Evolutionary conservation across 2,888 invertebrate species (phyloP).

Genomic region (Ectemnius cavifrons): DNA sequence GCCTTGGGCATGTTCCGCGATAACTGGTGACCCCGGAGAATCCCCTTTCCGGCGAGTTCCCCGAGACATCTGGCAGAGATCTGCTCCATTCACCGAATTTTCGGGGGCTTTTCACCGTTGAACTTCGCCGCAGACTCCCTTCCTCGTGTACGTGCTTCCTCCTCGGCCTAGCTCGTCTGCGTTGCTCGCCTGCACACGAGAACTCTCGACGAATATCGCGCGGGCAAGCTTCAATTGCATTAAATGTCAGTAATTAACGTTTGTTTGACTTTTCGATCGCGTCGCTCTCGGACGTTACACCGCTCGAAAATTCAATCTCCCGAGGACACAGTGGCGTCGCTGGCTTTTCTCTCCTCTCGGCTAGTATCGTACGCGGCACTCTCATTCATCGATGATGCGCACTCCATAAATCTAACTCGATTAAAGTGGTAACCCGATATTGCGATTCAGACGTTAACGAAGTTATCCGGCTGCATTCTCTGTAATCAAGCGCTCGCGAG

Average conservation of each 20-base stretch:
- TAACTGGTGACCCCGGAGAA: slow-evolving; percentile 30
- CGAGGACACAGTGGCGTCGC: not conserved
- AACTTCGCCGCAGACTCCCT: not conserved
- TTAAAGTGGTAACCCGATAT: slow-evolving; percentile 54
- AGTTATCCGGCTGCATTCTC: slow-evolving; percentile 52
- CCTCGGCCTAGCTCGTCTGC: no score
- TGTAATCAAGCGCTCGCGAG: slow-evolving; percentile 45
- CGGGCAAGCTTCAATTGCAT: not conserved
- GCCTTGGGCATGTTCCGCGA: slow-evolving; percentile 25
- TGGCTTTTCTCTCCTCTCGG: no score
- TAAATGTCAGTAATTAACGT: slow-evolving; percentile 31
- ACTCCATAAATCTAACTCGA: slow-evolving; percentile 50
- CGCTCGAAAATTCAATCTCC: slow-evolving; percentile 36
- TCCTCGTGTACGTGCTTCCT: not conserved
- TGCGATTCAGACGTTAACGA: slow-evolving; percentile 51
- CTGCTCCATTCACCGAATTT: not conserved
- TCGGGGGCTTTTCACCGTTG: no score
- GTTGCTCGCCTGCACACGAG: no score
- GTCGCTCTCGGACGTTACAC: slow-evolving; percentile 27
- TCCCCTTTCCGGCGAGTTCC: slow-evolving; percentile 5
- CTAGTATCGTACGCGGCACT: not conserved
- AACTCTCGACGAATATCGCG: no score
- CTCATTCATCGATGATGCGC: slow-evolving; percentile 30
- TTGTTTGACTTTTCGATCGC: slow-evolving; percentile 29
- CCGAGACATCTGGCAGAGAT: not conserved